These are phyloP conservation scores for Microcebus ravelobensis DNA, from an alignment of 2,113 vertebrate species.

Conservation along the genomic window DNA sequence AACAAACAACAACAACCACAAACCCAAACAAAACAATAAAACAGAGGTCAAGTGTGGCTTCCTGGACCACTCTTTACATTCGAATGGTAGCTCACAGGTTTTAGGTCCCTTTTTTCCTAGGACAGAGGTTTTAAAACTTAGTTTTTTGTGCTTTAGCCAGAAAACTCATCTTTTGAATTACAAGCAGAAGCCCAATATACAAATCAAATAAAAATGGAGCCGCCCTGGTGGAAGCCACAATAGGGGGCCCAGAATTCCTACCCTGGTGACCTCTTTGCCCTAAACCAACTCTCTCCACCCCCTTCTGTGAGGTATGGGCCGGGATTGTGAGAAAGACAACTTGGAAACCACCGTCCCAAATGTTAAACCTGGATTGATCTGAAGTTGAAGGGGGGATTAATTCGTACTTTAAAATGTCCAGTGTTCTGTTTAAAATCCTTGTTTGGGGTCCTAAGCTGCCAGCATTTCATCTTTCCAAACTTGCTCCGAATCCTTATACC, in stretches of 20 bases:
- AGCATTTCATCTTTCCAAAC: constrained; percentile 59
- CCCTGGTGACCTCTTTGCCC: background rate
- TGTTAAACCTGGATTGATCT: constrained; percentile 54
- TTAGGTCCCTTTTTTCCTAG: background rate
- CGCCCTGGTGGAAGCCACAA: background rate
- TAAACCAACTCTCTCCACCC: background rate
- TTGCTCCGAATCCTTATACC: constrained; percentile 35
- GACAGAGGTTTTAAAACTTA: background rate
- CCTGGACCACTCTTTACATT: background rate
- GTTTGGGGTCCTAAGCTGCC: constrained; percentile 49
- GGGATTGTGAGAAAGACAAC: background rate
- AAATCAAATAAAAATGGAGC: background rate
- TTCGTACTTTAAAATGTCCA: constrained; percentile 64
- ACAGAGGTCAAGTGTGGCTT: background rate
- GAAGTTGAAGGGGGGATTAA: constrained; percentile 44
- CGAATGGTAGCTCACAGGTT: background rate
- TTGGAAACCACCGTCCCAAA: constrained; percentile 44
- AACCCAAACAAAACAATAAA: background rate
- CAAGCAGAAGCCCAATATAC: background rate
- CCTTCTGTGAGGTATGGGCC: background rate
- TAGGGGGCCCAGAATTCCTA: background rate
- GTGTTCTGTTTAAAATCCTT: constrained; percentile 55
- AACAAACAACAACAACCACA: background rate
- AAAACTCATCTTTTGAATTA: constrained; percentile 4
- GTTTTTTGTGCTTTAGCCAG: background rate